Evolutionary conservation across 1,140 invertebrate genomes (phyloP), one percentile per base, ranked within the genome.

Genomic region (Trichoplusia ni): DNA sequence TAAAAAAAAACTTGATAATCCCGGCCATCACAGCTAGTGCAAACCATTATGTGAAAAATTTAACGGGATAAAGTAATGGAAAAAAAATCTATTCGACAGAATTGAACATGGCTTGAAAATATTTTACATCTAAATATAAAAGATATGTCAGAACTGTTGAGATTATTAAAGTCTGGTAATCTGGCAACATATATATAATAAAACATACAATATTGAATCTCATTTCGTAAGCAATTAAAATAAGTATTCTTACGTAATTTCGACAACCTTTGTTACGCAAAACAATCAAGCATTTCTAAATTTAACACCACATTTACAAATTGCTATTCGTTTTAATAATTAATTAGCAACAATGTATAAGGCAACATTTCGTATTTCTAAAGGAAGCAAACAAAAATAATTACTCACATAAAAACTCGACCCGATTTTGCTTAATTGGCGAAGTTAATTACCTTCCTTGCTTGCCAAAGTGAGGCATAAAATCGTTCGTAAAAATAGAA

Each of bases 361-460:
- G 33, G 27, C 21, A 16, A 9, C 51, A 11, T 38, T 58, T 58
- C 31, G 9, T 14, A 16, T 31, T 44, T 42, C 27, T 19, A 58
- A 31, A 58, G 7, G 37, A 33, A 9, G 33, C 23, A 31, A 58
- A 27, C 14, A 38, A 14, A 44, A 42, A 58, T 58, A 58, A 42
- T 54, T 37, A 25, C 27, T 18, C 11, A 42, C 14, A 29, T 27
- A 58, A 58, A 58, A 58, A 58, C 37, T 31, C 54, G 37, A 58
- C 37, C 37, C 44, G 25, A 58, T 42, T 58, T 58, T 29, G 54
- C 23, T 58, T 42, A 58, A 58, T 58, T 58, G 25, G 38, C 25
- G 5, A 27, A 29, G 37, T 42, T 44, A 58, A 58, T 42, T 58
- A 58, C 25, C 14, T 14, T 42, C 25, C 21, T 1, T 25, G 23